Evolutionary conservation across 2,888 invertebrate species (phyloP), one percentile per base, ranked within the genome.

Genomic region (Pantelozetes paolii): DNA sequence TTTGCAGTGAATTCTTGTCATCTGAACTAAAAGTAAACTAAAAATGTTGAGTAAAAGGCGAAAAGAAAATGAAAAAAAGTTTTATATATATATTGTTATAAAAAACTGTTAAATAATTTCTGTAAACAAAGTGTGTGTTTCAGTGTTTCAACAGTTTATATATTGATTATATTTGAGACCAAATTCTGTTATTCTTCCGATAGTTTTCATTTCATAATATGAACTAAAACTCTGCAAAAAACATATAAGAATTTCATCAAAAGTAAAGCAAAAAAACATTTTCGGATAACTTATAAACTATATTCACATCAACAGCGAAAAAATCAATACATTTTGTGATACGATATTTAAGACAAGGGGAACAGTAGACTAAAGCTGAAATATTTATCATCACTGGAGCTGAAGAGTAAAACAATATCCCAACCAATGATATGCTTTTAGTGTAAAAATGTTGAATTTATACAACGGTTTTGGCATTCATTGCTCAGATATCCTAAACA

Each of bases 311-410:
- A n/a, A 54, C 1, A 54, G 1, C 28, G n/a, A n/a, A 59, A 59
- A 30, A 59, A 26, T 59, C 13, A 30, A 59, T 59, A 28, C 20
- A 23, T 54, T 59, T 28, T 59, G 26, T 59, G 30, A 59, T 59
- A 28, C 30, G 28, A 59, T 59, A 59, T 59, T 59, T 59, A 59
- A 59, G 28, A 59, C 59, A 59, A 59, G 59, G 26, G 54, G 54
- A 23, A 54, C 9, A 50, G 50, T 20, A n/a, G n/a, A 50, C 20
- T 15, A 45, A 45, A 45, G 15, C 5, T 8, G 20, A 20, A 20
- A 50, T 50, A 50, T 50, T 50, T 50, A 50, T 50, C 50, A 50
- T 50, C 50, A 50, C 50, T 50, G 23, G 50, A 50, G 50, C 50
- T 50, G 50, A 50, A 50, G 50, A 20, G 36, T 36, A 8, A 9